Evolutionary conservation across 2,797 vertebrate species (phyloP).

Genomic region (Epinephelus malabaricus): DNA sequence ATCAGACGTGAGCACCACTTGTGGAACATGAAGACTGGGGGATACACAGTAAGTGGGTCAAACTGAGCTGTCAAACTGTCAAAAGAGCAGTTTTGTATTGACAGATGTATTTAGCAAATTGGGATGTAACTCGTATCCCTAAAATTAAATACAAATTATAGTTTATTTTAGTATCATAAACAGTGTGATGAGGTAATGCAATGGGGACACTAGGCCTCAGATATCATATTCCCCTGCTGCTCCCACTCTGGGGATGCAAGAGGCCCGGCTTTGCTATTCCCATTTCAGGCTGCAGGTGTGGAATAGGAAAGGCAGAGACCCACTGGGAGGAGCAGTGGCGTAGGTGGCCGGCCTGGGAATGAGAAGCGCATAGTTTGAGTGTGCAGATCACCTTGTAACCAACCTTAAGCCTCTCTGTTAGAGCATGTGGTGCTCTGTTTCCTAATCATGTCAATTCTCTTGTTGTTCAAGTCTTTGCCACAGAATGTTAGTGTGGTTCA

Average conservation of each 20-base stretch:
- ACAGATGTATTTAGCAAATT: background rate
- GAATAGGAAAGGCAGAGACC: conserved; percentile 67
- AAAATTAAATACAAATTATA: background rate
- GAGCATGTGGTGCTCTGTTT: conserved; percentile 16
- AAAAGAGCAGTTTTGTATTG: background rate
- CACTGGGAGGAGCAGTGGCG: conserved; percentile 56
- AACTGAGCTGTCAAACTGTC: background rate
- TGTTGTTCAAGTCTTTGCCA: background rate
- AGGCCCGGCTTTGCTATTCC: conserved; percentile 69
- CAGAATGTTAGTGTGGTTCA: background rate
- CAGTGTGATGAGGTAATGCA: background rate
- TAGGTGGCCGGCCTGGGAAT: conserved; percentile 58
- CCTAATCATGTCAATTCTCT: background rate
- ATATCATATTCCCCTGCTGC: conserved; percentile 68
- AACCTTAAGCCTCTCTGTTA: conserved; percentile 25
- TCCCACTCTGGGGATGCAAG: conserved; percentile 66
- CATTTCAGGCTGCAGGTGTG: conserved; percentile 83
- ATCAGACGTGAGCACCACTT: conserved; percentile 46
- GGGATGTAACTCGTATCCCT: background rate
- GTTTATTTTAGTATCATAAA: background rate
- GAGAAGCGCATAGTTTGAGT: conserved; percentile 39
- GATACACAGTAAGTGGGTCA: conserved; percentile 27
- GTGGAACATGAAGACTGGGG: conserved; percentile 43
- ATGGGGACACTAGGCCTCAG: conserved; percentile 47
- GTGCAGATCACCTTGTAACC: conserved; percentile 35